Evolutionary conservation across 2,113 vertebrate species (phyloP).

Genomic region (Psittacara wagleri): DNA sequence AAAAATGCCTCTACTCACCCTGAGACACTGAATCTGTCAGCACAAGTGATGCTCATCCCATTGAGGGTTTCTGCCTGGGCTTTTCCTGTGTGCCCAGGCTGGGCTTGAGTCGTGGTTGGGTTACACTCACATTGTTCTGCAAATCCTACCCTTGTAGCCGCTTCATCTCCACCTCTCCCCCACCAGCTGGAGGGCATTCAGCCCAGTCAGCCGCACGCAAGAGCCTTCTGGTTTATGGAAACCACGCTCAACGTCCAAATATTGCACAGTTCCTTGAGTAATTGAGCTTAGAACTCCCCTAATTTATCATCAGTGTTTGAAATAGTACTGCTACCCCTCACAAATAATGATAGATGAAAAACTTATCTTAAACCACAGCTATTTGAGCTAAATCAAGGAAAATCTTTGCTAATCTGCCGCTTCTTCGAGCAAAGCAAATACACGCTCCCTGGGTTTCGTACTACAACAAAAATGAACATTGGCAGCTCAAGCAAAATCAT

Average conservation of each 20-base stretch:
- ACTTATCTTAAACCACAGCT: neutral
- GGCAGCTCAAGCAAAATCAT: conserved; percentile 23
- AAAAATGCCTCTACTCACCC: neutral
- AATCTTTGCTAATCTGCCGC: neutral
- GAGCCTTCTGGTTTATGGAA: neutral
- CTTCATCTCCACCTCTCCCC: neutral
- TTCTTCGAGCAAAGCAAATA: neutral
- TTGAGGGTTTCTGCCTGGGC: fast-evolving
- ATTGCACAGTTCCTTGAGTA: neutral
- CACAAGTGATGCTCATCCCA: fast-evolving
- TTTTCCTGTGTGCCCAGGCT: fast-evolving
- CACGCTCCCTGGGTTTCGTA: neutral
- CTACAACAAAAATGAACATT: conserved; percentile 18
- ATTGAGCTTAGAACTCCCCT: neutral
- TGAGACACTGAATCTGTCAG: fast-evolving
- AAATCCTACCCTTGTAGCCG: neutral
- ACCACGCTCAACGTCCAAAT: neutral
- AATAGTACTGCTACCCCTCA: neutral
- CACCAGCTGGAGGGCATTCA: neutral
- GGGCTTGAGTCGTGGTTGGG: neutral
- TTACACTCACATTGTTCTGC: neutral
- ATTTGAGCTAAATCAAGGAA: neutral
- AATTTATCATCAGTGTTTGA: conserved; percentile 17
- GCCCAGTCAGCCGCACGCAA: fast-evolving
- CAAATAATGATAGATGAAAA: neutral